Conservation (phyloP, 2,113 vertebrate genomes). For the Halcyon malimbica region DNA sequence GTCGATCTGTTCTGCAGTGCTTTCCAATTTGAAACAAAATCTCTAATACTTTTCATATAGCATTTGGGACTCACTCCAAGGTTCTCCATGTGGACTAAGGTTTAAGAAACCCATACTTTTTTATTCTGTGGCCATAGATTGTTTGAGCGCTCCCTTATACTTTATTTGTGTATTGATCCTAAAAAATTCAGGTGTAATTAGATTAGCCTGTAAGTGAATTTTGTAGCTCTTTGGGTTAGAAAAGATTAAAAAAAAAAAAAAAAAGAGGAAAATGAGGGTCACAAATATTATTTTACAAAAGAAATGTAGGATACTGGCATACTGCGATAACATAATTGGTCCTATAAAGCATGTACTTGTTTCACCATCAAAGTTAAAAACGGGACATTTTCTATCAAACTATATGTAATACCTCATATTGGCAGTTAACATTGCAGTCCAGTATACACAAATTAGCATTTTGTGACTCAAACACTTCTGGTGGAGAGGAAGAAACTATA, state of each 20-base stretch:
- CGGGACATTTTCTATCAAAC: background rate
- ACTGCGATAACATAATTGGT: background rate
- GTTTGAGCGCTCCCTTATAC: background rate
- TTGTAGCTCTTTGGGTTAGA: background rate
- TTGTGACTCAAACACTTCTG: background rate
- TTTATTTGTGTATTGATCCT: background rate
- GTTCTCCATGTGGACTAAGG: background rate
- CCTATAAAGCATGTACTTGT: background rate
- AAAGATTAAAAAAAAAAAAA: background rate
- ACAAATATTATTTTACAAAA: background rate
- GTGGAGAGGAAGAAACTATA: background rate
- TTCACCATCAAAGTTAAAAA: background rate
- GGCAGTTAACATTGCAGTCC: background rate
- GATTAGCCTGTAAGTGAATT: background rate
- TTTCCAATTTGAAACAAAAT: background rate
- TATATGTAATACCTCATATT: background rate
- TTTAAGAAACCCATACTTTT: background rate
- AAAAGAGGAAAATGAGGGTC: background rate
- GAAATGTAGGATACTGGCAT: background rate
- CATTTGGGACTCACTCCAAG: background rate
- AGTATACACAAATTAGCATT: background rate
- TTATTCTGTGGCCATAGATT: background rate
- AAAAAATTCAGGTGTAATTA: background rate
- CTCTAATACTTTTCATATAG: background rate
- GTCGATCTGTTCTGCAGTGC: background rate